Base-by-base conservation (phyloP, 2,888 invertebrate genomes). In the Agelastica alni region DNA sequence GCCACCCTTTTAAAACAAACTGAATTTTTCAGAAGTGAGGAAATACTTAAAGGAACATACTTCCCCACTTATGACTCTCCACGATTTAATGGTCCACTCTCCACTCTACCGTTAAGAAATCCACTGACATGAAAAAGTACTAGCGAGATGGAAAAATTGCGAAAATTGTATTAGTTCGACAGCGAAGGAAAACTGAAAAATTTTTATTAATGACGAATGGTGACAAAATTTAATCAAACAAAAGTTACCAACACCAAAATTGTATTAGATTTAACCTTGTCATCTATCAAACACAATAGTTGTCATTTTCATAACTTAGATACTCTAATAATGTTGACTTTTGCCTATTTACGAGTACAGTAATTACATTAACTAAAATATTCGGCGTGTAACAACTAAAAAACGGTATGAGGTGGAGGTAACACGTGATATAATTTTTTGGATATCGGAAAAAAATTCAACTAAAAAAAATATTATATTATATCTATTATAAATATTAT, bases 31-130 rank as follows among this genome's bases (percentile, higher is more conserved):
- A 63, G 58, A 56, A 56, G 32, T 56, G 54, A 59, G 58, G 58
- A 61, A 60, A 59, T 61, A 58, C 58, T 60, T 61, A 42, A 56
- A 53, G 55, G 52, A 61, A 56, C 59, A 63, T 56, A 61, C 61
- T 63, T 58, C 56, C 59, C 17, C 41, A 53, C 51, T 57, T 51
- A 46, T 49, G 34, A 42, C 28, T 47, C 37, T 47, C 47, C 17
- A 22, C 47, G 46, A 46, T 47, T 28, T 47, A 26, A 37, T 37
- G 37, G 46, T 37, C 26, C 47, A 37, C 28, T 37, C 47, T 47
- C 47, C 47, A 37, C 30, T 37, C 37, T 47, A 22, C 17, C 47
- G 47, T 47, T 47, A 47, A 47, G 47, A 37, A 47, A 47, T 47
- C 37, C 12, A 47, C 47, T 12, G 28, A 47, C 47, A 47, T 17